A percentile compares a stretch with the other conserved stretches of the same genome.
These are phyloP conservation scores for Lasioglossum lativentre DNA, from an alignment of 2,888 invertebrate species.

Conservation along the genomic window DNA sequence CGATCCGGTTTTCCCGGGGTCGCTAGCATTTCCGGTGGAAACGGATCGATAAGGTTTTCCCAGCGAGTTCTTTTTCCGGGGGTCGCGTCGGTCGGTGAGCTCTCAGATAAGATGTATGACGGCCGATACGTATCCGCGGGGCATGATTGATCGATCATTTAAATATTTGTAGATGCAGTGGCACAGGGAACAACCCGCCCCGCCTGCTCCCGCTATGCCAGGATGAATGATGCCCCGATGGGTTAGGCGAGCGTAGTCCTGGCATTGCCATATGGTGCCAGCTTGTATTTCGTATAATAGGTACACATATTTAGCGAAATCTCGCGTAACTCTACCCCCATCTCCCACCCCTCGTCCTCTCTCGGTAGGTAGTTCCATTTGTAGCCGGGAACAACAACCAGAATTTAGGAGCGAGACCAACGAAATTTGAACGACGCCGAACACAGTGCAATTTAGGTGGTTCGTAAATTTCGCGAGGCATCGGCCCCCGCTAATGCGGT, in stretches of 20 bases:
- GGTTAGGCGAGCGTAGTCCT: slow-evolving; percentile 37
- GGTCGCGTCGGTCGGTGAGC: not conserved
- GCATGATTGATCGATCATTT: slow-evolving; percentile 54
- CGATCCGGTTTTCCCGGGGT: not conserved
- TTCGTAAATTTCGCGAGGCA: slow-evolving; percentile 14
- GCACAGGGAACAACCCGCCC: slow-evolving; percentile 16
- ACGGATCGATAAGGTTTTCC: not conserved
- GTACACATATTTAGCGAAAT: slow-evolving; percentile 54
- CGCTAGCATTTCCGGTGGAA: not conserved
- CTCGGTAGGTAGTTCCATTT: slow-evolving; percentile 18
- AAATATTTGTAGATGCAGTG: slow-evolving; percentile 48
- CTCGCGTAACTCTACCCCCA: not conserved
- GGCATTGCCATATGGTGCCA: slow-evolving; percentile 47
- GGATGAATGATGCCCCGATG: slow-evolving; percentile 44
- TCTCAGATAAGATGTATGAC: slow-evolving; percentile 14
- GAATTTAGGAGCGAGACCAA: slow-evolving; percentile 32
- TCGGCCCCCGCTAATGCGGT: not conserved
- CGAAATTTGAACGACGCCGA: slow-evolving; percentile 38
- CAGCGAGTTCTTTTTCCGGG: not conserved
- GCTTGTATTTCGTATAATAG: slow-evolving; percentile 49
- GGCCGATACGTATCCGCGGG: slow-evolving; percentile 1
- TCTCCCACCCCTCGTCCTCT: not conserved
- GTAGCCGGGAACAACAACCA: slow-evolving; percentile 23
- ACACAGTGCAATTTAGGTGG: slow-evolving; percentile 12
- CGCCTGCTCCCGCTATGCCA: slow-evolving; percentile 10